These are phyloP conservation scores for Phenganax marumi DNA, from an alignment of 92 coral and sea anemone genomes.

Conservation along the genomic window DNA sequence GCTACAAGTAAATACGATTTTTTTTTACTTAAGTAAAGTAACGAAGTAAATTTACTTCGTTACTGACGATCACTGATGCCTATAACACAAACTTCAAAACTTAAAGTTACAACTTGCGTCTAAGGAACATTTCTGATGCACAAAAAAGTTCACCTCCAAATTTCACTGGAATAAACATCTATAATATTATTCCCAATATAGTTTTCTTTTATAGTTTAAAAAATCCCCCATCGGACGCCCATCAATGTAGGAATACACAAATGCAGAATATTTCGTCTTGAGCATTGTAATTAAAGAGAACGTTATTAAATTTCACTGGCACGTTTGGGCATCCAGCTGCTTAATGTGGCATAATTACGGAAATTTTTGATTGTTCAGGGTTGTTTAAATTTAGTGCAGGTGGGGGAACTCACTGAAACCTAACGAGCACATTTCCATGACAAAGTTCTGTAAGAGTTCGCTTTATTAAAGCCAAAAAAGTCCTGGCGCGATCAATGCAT, in stretches of 20 bases:
- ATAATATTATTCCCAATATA: not conserved
- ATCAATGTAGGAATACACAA: not conserved
- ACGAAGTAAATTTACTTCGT: too few relatives aligned
- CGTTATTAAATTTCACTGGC: not conserved
- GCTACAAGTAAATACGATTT: too few relatives aligned
- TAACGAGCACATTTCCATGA: not conserved
- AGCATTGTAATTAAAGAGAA: not conserved
- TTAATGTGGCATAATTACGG: not conserved
- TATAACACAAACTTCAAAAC: not conserved
- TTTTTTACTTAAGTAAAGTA: too few relatives aligned
- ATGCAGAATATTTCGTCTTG: not conserved
- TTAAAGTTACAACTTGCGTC: not conserved
- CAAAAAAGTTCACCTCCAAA: not conserved
- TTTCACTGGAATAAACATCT: slow-evolving; percentile 6
- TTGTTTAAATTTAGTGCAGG: not conserved
- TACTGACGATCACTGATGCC: too few relatives aligned
- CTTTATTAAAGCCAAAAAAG: too few relatives aligned
- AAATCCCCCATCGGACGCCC: not conserved
- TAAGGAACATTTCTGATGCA: not conserved
- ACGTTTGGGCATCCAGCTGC: not conserved
- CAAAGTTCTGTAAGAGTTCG: too few relatives aligned
- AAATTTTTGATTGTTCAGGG: not conserved
- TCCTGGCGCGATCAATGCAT: too few relatives aligned
- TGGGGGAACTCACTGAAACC: not conserved
- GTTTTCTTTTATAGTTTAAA: not conserved